Base-by-base conservation (phyloP, 2,113 vertebrate species). In the Micronisus gabar region DNA sequence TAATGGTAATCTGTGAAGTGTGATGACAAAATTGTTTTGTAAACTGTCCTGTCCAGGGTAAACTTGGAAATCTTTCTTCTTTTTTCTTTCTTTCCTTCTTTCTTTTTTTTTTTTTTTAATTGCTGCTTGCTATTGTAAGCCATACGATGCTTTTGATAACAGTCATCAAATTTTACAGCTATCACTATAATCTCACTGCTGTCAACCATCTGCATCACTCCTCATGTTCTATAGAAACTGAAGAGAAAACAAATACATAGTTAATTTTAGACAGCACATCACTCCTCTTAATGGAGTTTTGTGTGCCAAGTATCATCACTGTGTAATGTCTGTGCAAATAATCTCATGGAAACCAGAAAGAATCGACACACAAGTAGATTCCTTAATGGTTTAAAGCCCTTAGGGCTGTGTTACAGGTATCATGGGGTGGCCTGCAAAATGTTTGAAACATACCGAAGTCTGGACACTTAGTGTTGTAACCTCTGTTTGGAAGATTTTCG, bases 111-210 rank as follows among this genome's bases (percentile, higher is more conserved):
- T 68, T 22, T 40, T 74, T 88, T 82, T 88, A 82, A 97, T 96
- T 96, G 90, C 81, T 90, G 22, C 95, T 97, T 85, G 47, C 92
- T 87, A 29, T 93, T 67, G 8, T 95, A 94, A 97, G 90, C 78
- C 79, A 80, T 90, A 95, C 3, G 74, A 96, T 96, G 91, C 90
- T 55, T 97, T 97, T 96, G 94, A 96, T 96, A 95, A 96, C 81
- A 93, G 90, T 71, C 87, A 91, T 97, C 95, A 96, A 85, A 94
- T 96, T 94, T 96, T 97, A 97, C 95, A 89, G 93, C 95, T 93
- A 76, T 95, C 70, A 43, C 94, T 96, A 80, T 95, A 92, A 96
- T 95, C 88, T 90, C 56, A 52, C 86, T 93, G 93, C 95, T 95
- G 92, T 94, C 92, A 94, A 30, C 96, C 93, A 97, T 96, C 96